Evolutionary conservation across 2,113 vertebrate genomes (phyloP), one percentile per base, ranked within the genome.

Genomic region (Ibidorhyncha struthersii): DNA sequence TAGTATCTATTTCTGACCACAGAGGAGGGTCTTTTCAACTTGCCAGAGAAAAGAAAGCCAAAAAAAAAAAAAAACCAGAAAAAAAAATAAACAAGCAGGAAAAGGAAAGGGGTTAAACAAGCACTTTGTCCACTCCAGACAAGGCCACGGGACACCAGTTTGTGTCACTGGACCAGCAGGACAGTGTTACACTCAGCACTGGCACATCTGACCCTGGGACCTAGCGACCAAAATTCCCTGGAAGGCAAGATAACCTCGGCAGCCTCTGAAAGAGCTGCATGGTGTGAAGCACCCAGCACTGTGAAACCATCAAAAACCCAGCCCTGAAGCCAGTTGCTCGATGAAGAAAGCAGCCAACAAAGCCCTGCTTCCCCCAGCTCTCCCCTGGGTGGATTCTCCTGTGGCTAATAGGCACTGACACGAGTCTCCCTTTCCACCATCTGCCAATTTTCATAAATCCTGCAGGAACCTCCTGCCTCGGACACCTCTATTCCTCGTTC

Each of bases 221-320:
- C 58, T 45, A 61, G n/a, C 0, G 0, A 30, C 27, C 4, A 2
- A 4, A 67, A 50, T 14, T 52, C 71, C 38, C 23, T 14, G 50
- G 34, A 82, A 36, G 47, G 5, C 19, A 52, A 52, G 52, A 50
- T 6, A 58, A 91, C 29, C 29, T 14, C 65, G 18, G 18, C 40
- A 67, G 43, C 41, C 43, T n/a, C 59, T 14, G 65, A 47, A n/a
- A 36, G 40, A 70, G 22, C 21, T 49, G 49, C 11, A 49, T 49
- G 47, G 22, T 12, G 49, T 23, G 49, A 23, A 49, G 17, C n/a
- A 55, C 40, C 52, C 53, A 25, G 56, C 45, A 32, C 40, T 4
- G 8, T 9, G 71, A 67, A 34, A 27, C 4, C 74, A 22, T 32
- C 4, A 23, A 25, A 32, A 55, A 4, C 21, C 16, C 55, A 77